A percentile compares a stretch with the other conserved stretches of the same genome.
These are phyloP conservation scores for Solen grandis DNA, from an alignment of 1,140 invertebrate species.

Conservation along the genomic window DNA sequence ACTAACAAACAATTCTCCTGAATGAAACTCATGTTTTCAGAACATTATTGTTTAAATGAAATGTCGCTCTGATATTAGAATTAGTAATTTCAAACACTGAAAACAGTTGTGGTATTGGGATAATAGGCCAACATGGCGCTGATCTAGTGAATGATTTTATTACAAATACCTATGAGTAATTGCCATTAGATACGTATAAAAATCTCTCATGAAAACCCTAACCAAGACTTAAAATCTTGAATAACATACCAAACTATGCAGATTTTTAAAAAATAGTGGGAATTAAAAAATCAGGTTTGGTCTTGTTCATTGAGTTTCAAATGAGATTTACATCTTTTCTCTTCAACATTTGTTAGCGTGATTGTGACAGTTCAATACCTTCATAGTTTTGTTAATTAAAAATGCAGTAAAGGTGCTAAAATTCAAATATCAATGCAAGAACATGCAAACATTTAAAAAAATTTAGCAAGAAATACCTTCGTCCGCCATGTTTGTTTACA, in stretches of 20 bases:
- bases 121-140: not conserved
- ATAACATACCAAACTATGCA: not conserved
- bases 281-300: slow-evolving; percentile 31
- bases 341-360: not conserved
- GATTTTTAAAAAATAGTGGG: slow-evolving; percentile 19
- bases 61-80: too few relatives aligned
- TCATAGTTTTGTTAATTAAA: not conserved
- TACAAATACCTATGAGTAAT: too few relatives aligned
- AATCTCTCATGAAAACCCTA: too few relatives aligned
- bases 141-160: too few relatives aligned
- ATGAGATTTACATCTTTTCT: not conserved
- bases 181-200: too few relatives aligned
- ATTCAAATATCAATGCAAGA: too few relatives aligned
- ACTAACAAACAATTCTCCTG: too few relatives aligned
- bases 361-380: not conserved
- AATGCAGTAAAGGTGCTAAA: not conserved
- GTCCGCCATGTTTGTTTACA: slow-evolving; percentile 72
- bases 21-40: too few relatives aligned
- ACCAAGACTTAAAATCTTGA: not conserved
- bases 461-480: slow-evolving; percentile 55
- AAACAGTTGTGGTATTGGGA: not conserved
- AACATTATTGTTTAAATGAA: too few relatives aligned
- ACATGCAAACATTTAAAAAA: not conserved
- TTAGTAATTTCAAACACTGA: too few relatives aligned
- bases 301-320: slow-evolving; percentile 10